A percentile compares a stretch with the other conserved stretches of the same genome.
These are phyloP conservation scores for Tragelaphus buxtoni DNA, from an alignment of 2,113 vertebrate species.

Conservation along the genomic window DNA sequence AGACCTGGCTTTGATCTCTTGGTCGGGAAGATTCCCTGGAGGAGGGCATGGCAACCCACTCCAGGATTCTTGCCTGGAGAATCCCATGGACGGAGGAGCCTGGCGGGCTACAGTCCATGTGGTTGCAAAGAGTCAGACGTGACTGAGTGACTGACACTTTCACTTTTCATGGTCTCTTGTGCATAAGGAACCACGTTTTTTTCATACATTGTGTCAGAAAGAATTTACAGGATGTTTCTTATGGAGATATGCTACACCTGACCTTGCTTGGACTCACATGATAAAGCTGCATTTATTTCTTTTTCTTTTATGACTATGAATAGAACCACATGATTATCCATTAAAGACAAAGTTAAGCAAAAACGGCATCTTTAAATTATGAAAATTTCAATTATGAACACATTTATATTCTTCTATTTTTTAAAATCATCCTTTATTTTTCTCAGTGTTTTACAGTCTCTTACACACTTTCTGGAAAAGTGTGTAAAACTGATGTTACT, in stretches of 20 bases:
- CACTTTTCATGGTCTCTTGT: background rate
- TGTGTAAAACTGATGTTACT: no score
- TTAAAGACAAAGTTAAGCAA: background rate
- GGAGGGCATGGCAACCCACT: background rate
- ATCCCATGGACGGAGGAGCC: background rate
- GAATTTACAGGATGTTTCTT: fast-evolving
- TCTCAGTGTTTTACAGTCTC: background rate
- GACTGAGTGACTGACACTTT: fast-evolving
- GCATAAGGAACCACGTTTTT: fast-evolving
- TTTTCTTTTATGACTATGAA: background rate
- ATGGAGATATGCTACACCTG: background rate
- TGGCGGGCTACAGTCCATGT: background rate
- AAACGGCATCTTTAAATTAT: background rate
- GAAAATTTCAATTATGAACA: background rate
- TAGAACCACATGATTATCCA: background rate
- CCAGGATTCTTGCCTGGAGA: background rate
- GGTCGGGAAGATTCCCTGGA: background rate
- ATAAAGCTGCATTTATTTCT: background rate
- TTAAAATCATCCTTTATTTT: background rate
- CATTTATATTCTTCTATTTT: background rate
- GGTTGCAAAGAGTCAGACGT: fast-evolving
- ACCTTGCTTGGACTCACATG: background rate
- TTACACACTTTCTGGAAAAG: no score
- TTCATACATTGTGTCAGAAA: background rate
- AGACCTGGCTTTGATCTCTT: background rate